Evolutionary conservation across 2,888 invertebrate species (phyloP).

Genomic region (Smittia sp.): DNA sequence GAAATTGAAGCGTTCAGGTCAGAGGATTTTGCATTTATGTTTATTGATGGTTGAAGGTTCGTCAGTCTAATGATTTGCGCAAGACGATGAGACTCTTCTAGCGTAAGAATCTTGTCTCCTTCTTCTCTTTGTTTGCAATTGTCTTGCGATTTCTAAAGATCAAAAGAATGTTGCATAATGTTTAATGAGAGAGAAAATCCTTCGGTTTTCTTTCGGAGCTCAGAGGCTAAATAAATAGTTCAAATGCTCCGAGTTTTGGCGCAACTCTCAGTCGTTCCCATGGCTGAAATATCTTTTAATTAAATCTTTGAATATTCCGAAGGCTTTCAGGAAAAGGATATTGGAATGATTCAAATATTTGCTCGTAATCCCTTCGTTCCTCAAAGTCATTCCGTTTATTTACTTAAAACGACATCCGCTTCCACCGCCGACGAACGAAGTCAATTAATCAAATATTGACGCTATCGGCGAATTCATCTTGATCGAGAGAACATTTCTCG

Average conservation of each 20-base stretch:
- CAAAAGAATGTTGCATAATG: constrained; percentile 17
- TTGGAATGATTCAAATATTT: constrained; percentile 2
- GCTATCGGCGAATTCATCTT: neutral
- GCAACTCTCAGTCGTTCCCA: neutral
- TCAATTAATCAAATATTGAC: constrained; percentile 39
- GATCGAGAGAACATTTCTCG: neutral
- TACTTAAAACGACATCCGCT: constrained; percentile 24
- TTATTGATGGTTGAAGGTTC: neutral
- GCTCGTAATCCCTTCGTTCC: constrained; percentile 13
- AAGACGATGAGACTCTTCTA: neutral
- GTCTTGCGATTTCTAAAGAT: neutral
- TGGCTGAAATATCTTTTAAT: neutral
- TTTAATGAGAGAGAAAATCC: neutral
- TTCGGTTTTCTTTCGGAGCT: neutral
- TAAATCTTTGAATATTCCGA: neutral
- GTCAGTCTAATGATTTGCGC: neutral
- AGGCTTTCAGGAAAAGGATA: constrained; percentile 10
- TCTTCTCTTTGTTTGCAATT: neutral
- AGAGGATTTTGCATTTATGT: too few relatives aligned
- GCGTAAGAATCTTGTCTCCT: neutral
- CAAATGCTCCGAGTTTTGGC: too few relatives aligned
- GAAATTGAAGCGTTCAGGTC: too few relatives aligned
- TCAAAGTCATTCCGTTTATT: constrained; percentile 3
- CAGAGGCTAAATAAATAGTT: too few relatives aligned
- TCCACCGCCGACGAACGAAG: neutral